Evolutionary conservation across 2,888 invertebrate genomes (phyloP).

Genomic region (Subacronicta megacephala): DNA sequence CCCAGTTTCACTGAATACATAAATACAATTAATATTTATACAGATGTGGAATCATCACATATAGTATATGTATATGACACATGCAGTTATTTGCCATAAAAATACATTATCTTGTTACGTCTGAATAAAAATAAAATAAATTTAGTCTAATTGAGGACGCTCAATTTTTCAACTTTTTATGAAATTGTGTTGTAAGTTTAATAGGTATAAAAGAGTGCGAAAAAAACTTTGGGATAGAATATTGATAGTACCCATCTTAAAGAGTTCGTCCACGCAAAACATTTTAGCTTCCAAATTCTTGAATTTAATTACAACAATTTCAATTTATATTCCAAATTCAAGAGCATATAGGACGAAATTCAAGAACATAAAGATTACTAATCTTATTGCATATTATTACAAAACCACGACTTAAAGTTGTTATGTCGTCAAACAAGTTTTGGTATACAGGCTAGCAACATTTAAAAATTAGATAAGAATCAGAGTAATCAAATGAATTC

Average conservation of each 20-base stretch:
- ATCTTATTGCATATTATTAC: conserved; percentile 8
- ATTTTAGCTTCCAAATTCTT: neutral
- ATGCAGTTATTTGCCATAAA: conserved; percentile 8
- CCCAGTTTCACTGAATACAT: conserved; percentile 3
- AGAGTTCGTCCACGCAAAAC: no score
- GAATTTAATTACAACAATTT: neutral
- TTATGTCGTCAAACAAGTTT: conserved; percentile 14
- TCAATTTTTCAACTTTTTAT: neutral
- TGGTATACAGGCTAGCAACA: neutral
- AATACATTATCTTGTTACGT: neutral
- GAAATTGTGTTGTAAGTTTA: no score
- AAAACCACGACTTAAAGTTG: conserved; percentile 3
- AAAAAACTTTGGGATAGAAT: no score
- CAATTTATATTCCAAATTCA: neutral
- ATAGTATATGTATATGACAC: conserved; percentile 3
- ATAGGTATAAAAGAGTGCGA: no score
- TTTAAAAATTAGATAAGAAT: neutral
- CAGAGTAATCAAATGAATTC: neutral
- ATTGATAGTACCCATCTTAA: no score
- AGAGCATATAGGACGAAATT: no score
- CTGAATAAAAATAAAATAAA: no score
- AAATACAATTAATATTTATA: conserved; percentile 16
- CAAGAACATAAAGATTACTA: neutral
- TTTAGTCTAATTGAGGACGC: neutral
- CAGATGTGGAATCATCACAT: conserved; percentile 17